Base-by-base conservation (phyloP, 2,797 vertebrate species). In the Bovichtus variegatus region DNA sequence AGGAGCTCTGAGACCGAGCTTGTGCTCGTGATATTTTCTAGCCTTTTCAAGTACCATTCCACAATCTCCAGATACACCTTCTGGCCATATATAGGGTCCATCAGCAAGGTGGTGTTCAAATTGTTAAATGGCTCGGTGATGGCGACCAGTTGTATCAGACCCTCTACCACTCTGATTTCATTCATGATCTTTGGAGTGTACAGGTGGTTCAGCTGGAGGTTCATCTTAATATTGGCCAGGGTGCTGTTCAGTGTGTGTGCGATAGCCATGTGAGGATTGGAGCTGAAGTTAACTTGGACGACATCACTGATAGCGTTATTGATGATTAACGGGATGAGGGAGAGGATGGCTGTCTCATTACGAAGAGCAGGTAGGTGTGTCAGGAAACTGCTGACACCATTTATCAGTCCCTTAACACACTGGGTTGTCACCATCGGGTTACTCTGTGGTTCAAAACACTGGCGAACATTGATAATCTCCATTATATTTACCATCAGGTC, bases 31-130 rank as follows among this genome's bases (percentile, higher is more conserved):
- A 89, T 78, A 12, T 92, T 93, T 82, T 91, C 91, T 62, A 96
- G 67, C 36, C 66, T 92, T 31, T 65, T 81, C 67, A 96, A 80
- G 83, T 96, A 95, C 94, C 94, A 95, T 15, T 87, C 11, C n/a
- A 85, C 71, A 12, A 95, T 90, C 27, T 92, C 73, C 27, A 90
- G 49, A 61, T 91, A 93, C 0, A 83, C 58, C 36, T 46, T 75
- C 49, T 93, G 87, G 11, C 78, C 66, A 49, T 87, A 31, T 0
- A 40, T 2, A 1, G 80, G 36, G 31, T 95, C 49, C 1, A 19
- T 36, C 57, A 83, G 47, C 46, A 82, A 23, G n/a, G 84, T 91
- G 38, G 59, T 19, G 47, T 95, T 89, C 1, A 81, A 38, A 15
- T 60, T 80, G 21, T 83, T 6, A 19, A 89, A 81, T 55, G 89